Base-by-base conservation (phyloP, 2,113 vertebrate genomes). In the Prunella himalayana region DNA sequence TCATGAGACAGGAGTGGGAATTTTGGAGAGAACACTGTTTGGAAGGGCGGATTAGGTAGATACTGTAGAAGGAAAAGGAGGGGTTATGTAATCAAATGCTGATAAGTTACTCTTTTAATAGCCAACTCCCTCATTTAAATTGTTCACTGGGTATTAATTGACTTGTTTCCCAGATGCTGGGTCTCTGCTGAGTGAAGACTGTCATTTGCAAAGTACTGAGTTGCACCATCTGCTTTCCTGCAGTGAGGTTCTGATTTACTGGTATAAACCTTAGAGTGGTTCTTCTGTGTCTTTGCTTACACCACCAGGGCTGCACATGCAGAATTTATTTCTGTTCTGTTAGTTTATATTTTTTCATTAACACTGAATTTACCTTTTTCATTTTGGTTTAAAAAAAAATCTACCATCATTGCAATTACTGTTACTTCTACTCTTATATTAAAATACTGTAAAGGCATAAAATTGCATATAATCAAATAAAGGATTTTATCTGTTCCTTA, bases 301-400 rank as follows among this genome's bases (percentile, higher is more conserved):
- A 3, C n/a, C 86, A 28, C 31, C 11, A 49, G 37, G 81, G 76
- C 80, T 93, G 10, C 30, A 31, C n/a, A 21, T 86, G 42, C 28
- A 61, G 80, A 79, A 88, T 75, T 80, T n/a, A 61, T 92, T 92
- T 73, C 68, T 83, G 19, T 86, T 80, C 63, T 56, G 20, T 93
- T 94, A 70, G 64, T 95, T 95, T 88, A 81, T 88, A 86, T 87
- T 94, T 95, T 94, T 95, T 97, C 90, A 86, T 92, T 93, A 95
- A 44, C 49, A 18, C 20, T 45, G 49, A 88, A 90, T 95, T 97
- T 94, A 75, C 76, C 76, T 61, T 95, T 95, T 95, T 94, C 37
- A 86, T 93, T 95, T 92, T 49, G 27, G 39, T 71, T 80, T n/a
- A 2, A 50, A 92, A 93, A 95, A 95, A 73, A 85, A 64, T 39